These are phyloP conservation scores for Tenrec ecaudatus DNA, from an alignment of 2,113 vertebrate genomes.

Conservation along the genomic window DNA sequence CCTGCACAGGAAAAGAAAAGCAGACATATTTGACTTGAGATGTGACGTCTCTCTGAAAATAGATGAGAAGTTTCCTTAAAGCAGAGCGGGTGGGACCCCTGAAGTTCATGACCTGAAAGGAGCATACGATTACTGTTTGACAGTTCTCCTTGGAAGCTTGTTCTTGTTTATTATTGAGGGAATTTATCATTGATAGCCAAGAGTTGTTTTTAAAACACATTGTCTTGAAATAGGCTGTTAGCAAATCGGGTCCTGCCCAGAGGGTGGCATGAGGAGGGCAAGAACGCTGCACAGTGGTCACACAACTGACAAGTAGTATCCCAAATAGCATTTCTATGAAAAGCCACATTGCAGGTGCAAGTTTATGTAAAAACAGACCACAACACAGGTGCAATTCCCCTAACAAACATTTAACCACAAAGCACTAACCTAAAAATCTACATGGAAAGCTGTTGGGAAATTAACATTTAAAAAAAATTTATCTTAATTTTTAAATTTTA, in stretches of 20 bases:
- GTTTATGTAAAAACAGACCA: slow-evolving; percentile 81
- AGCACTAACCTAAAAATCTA: slow-evolving; percentile 28
- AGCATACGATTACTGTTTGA: not conserved
- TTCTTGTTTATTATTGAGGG: not conserved
- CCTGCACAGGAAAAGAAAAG: slow-evolving; percentile 57
- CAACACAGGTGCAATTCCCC: slow-evolving; percentile 83
- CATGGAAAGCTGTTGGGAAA: slow-evolving; percentile 38
- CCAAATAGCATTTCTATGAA: slow-evolving; percentile 50
- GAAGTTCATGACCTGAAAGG: not conserved
- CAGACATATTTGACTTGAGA: slow-evolving; percentile 51
- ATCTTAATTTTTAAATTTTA: slow-evolving; percentile 60
- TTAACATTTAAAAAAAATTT: not conserved
- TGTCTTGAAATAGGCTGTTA: slow-evolving; percentile 54
- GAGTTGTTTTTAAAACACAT: slow-evolving; percentile 22
- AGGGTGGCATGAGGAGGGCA: slow-evolving; percentile 8
- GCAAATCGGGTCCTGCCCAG: not conserved
- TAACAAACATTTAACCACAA: slow-evolving; percentile 72
- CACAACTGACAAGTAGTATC: not conserved
- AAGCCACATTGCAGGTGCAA: slow-evolving; percentile 76
- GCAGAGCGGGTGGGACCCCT: not conserved
- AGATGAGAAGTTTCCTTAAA: slow-evolving; percentile 18
- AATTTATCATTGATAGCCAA: slow-evolving; percentile 45
- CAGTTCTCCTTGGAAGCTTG: not conserved
- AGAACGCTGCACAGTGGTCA: not conserved
- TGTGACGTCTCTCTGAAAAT: slow-evolving; percentile 22